Conservation (phyloP, 2,797 vertebrate genomes). For the Erethizon dorsatum region DNA sequence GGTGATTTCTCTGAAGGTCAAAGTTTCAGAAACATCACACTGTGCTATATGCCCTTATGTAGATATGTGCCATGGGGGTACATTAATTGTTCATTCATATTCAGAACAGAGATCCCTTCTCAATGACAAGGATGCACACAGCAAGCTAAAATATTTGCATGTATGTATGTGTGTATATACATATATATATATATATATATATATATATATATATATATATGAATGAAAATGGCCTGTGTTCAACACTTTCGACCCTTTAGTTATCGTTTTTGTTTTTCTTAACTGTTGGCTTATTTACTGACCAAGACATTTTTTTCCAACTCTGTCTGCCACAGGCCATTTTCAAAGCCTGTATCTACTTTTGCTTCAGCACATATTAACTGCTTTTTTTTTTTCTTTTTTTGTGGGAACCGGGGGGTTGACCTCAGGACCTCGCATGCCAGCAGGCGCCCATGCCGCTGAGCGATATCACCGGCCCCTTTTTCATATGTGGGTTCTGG, state of each 20-base stretch:
- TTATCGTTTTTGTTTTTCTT: slow-evolving; percentile 24
- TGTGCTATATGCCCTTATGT: neutral
- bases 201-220: too few relatives aligned
- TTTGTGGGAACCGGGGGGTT: too few relatives aligned
- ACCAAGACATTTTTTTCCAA: slow-evolving; percentile 16
- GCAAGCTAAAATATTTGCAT: neutral
- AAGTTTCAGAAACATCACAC: neutral
- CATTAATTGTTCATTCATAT: neutral
- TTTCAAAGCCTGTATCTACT: slow-evolving; percentile 66
- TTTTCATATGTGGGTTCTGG: too few relatives aligned
- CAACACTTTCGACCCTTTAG: neutral
- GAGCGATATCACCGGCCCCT: too few relatives aligned
- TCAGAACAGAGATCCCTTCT: neutral
- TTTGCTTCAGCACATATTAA: slow-evolving; percentile 16
- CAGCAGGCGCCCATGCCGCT: too few relatives aligned
- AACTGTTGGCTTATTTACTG: neutral
- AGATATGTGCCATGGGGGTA: neutral
- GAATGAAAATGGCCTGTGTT: neutral
- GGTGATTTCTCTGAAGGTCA: neutral
- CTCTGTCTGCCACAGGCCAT: slow-evolving; percentile 62
- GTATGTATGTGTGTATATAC: too few relatives aligned
- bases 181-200: too few relatives aligned
- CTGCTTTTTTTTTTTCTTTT: too few relatives aligned
- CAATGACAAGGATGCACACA: neutral
- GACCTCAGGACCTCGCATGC: too few relatives aligned